phyloP scores from a whole-genome alignment of 2,888 invertebrate genomes.

The Diadromus collaris region DNA sequence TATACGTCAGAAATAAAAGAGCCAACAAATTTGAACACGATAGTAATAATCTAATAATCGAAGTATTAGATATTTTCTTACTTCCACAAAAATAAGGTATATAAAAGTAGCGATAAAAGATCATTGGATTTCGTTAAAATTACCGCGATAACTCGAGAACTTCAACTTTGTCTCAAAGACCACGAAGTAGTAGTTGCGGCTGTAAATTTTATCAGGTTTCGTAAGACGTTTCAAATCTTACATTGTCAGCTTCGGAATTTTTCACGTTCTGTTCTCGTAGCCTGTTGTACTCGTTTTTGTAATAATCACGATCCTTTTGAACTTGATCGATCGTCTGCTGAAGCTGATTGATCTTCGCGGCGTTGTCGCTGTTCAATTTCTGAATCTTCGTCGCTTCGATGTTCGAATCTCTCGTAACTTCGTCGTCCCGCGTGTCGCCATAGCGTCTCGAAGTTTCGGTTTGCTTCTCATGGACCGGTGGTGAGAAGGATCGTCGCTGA shows the following conservation, averaged over 20 bases:
- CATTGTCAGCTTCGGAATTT: constrained; percentile 74
- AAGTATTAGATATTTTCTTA: constrained; percentile 33
- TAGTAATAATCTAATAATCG: neutral
- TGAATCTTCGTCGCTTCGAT: constrained; percentile 35
- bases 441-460: constrained; percentile 41
- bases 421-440: constrained; percentile 45
- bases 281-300: constrained; percentile 80
- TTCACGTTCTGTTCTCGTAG: constrained; percentile 78
- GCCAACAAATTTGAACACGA: too few species aligned
- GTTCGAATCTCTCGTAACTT: constrained; percentile 62
- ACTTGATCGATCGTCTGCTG: constrained; percentile 75
- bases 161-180: too few species aligned
- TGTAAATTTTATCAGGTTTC: neutral
- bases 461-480: constrained; percentile 55
- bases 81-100: constrained; percentile 19
- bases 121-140: too few species aligned
- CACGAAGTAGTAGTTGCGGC: too few species aligned
- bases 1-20: neutral
- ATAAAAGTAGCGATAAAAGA: too few species aligned
- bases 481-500: constrained; percentile 56
- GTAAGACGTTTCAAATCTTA: constrained; percentile 62
- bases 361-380: constrained; percentile 63
- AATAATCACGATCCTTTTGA: constrained; percentile 81
- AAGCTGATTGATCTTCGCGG: constrained; percentile 66
- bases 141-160: too few species aligned